A percentile compares a stretch with the other conserved stretches of the same genome.
Evolutionary conservation across 2,113 vertebrate genomes (phyloP).

Genomic region (Pygoscelis adeliae): DNA sequence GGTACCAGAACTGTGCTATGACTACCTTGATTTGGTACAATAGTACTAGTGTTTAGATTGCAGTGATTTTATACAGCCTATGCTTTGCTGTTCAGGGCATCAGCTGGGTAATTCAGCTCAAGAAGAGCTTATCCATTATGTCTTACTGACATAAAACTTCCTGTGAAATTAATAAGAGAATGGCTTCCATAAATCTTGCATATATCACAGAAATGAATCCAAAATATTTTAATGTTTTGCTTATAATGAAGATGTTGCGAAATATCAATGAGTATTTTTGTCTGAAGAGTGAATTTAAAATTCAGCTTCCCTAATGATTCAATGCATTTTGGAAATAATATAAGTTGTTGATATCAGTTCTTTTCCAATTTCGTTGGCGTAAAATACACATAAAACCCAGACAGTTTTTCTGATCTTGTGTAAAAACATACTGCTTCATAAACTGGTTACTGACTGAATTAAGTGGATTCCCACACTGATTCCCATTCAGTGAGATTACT

Average conservation of each 20-base stretch:
- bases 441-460: not conserved
- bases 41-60: not conserved
- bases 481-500: conserved; percentile 15
- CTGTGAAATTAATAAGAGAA: not conserved
- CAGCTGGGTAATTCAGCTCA: not conserved
- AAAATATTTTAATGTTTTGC: not conserved
- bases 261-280: not conserved
- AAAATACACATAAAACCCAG: not conserved
- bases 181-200: not conserved
- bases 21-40: not conserved
- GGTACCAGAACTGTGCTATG: not conserved
- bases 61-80: not conserved
- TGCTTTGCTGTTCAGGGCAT: not conserved
- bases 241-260: not conserved
- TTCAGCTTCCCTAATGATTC: not conserved
- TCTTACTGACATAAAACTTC: not conserved
- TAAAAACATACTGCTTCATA: not conserved
- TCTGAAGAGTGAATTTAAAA: not conserved
- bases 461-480: not conserved
- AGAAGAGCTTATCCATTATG: not conserved
- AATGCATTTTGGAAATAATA: not conserved
- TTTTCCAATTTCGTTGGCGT: not conserved
- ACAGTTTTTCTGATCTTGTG: not conserved
- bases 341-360: not conserved
- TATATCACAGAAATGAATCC: not conserved